phyloP scores from a whole-genome alignment of 2,888 invertebrate genomes.

The Cephalotes varians region DNA sequence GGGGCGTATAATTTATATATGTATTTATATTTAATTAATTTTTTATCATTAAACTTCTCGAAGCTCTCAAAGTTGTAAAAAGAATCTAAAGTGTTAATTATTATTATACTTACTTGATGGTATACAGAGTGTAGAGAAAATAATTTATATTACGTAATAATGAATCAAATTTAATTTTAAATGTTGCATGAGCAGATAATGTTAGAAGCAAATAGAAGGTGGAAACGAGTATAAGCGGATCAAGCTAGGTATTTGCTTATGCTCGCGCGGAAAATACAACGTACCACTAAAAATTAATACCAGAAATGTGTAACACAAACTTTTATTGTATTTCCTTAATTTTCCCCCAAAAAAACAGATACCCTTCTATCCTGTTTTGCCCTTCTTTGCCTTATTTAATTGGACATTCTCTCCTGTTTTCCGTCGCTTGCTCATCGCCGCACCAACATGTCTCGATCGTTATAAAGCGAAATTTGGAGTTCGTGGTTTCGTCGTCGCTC shows the following conservation, averaged over 20 bases:
- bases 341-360: constrained; percentile 16
- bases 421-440: neutral
- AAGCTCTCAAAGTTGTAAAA: neutral
- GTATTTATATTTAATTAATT: constrained; percentile 7
- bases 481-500: neutral
- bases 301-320: neutral
- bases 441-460: neutral
- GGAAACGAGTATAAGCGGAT: neutral
- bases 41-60: neutral
- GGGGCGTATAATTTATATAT: neutral
- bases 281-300: constrained; percentile 28
- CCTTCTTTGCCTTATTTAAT: constrained; percentile 37
- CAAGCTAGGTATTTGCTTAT: neutral
- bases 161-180: constrained; percentile 24
- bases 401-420: neutral
- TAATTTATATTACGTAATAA: constrained; percentile 1
- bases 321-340: constrained; percentile 16
- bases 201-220: neutral
- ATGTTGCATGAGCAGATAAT: neutral
- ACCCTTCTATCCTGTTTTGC: neutral
- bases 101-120: neutral
- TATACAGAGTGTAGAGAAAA: neutral
- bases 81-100: neutral
- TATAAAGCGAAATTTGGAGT: constrained; percentile 11
- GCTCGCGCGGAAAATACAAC: constrained; percentile 4